A percentile compares a stretch with the other conserved stretches of the same genome.
Evolutionary conservation across 2,797 vertebrate species (phyloP).

Genomic region (Enoplosus armatus): DNA sequence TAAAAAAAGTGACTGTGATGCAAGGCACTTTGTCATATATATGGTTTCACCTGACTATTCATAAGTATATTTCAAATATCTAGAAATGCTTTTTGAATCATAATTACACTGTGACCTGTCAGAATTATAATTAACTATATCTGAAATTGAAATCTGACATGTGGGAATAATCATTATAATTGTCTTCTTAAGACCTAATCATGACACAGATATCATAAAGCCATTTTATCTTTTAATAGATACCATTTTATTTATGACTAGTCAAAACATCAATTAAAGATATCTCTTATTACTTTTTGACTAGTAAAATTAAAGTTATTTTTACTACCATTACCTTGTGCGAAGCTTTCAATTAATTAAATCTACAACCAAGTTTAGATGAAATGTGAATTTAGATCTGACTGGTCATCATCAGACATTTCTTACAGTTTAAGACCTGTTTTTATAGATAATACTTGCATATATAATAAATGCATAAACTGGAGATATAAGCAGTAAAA

Average conservation of each 20-base stretch:
- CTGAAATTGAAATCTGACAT: neutral
- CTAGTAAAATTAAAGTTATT: neutral
- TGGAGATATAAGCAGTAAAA: neutral
- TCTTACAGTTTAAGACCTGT: neutral
- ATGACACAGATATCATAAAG: neutral
- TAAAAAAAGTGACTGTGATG: neutral
- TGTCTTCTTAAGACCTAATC: neutral
- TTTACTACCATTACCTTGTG: neutral
- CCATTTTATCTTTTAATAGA: neutral
- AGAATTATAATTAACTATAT: neutral
- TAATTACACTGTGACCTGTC: neutral
- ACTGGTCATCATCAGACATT: neutral
- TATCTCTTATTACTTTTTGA: neutral
- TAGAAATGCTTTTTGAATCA: neutral
- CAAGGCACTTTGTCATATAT: neutral
- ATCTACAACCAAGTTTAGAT: neutral
- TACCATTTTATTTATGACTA: neutral
- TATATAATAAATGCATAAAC: neutral
- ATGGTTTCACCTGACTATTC: neutral
- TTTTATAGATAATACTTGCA: neutral
- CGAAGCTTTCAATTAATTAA: neutral
- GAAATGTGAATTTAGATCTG: neutral
- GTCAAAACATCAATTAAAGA: neutral
- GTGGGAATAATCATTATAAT: neutral
- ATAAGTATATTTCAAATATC: neutral